Evolutionary conservation across 2,113 vertebrate species (phyloP).

Genomic region (Hylia prasina): DNA sequence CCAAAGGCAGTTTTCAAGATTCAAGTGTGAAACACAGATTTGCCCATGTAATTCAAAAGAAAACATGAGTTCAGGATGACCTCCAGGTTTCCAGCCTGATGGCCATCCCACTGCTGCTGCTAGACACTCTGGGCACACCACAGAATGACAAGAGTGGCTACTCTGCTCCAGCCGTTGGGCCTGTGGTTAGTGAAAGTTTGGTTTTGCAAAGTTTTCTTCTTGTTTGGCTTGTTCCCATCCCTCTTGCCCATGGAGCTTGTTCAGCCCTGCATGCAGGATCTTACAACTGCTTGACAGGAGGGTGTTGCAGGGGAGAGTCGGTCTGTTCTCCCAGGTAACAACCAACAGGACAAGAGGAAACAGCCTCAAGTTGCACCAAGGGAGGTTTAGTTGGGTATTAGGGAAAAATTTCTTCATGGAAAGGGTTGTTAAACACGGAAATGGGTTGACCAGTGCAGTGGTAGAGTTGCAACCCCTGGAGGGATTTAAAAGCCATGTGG

Average conservation of each 20-base stretch:
- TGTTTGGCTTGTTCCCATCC: fast-evolving
- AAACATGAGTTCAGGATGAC: fast-evolving
- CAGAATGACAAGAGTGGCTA: fast-evolving
- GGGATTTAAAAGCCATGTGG: neutral
- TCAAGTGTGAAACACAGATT: neutral
- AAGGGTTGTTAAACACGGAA: neutral
- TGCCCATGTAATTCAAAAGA: neutral
- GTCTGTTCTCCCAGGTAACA: neutral
- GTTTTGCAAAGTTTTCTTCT: neutral
- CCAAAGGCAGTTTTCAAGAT: neutral
- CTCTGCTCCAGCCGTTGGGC: neutral
- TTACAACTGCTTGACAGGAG: neutral
- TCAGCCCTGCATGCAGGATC: neutral
- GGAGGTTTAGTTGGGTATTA: neutral
- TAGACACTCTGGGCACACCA: neutral
- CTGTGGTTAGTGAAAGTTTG: neutral
- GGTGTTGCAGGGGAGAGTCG: neutral
- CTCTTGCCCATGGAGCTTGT: neutral
- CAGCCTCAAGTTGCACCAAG: neutral
- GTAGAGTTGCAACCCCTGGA: neutral
- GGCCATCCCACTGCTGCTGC: neutral
- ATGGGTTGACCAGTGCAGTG: neutral
- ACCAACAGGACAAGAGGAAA: neutral
- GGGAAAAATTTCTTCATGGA: neutral
- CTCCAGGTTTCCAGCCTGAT: neutral